Evolutionary conservation across 2,888 invertebrate genomes (phyloP).

Genomic region (Agrochola macilenta): DNA sequence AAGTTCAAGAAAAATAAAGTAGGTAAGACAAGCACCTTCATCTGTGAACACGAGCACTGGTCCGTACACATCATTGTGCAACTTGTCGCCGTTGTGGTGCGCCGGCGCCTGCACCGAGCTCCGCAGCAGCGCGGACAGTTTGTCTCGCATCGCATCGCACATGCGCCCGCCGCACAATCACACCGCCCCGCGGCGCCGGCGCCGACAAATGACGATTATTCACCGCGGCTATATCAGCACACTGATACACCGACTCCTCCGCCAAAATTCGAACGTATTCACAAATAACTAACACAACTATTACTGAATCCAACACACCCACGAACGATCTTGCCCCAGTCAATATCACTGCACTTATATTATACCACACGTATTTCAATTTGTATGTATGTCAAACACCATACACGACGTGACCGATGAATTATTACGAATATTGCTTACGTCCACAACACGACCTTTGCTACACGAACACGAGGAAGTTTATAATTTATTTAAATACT

Average conservation of each 20-base stretch:
- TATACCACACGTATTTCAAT: constrained; percentile 27
- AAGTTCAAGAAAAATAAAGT: background rate
- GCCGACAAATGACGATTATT: constrained; percentile 78
- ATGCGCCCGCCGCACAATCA: constrained; percentile 72
- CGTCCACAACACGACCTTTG: constrained; percentile 66
- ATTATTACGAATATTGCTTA: constrained; percentile 63
- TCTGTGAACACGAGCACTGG: constrained; percentile 84
- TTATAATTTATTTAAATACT: constrained; percentile 49
- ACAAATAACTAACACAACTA: constrained; percentile 68
- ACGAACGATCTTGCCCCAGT: constrained; percentile 65
- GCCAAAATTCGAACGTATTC: constrained; percentile 67
- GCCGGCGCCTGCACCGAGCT: constrained; percentile 80
- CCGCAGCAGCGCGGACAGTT: constrained; percentile 84
- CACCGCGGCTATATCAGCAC: constrained; percentile 64
- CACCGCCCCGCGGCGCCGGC: constrained; percentile 71
- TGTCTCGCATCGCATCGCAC: constrained; percentile 89
- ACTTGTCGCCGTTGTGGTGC: constrained; percentile 79
- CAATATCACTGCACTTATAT: constrained; percentile 70
- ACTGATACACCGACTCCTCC: constrained; percentile 54
- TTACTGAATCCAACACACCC: constrained; percentile 67
- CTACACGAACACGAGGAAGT: constrained; percentile 58
- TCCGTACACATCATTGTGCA: constrained; percentile 80
- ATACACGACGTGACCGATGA: constrained; percentile 52
- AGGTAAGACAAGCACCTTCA: constrained; percentile 75
- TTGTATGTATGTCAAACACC: constrained; percentile 48